Evolutionary conservation across 2,888 invertebrate species (phyloP), one percentile per base, ranked within the genome.

Genomic region (Pristionchus exspectatus): DNA sequence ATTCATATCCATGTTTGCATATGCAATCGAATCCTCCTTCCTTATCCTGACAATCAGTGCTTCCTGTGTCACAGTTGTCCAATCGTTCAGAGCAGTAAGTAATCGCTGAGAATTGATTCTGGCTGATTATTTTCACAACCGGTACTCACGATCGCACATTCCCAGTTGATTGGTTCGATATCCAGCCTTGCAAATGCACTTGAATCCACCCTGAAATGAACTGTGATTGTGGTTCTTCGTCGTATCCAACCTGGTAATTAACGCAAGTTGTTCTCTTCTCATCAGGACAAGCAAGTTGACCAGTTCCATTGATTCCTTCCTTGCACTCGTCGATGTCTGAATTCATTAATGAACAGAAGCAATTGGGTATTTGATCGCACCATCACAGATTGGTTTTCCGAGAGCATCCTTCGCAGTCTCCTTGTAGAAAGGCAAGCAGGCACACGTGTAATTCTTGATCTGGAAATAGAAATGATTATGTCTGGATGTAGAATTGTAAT

Each of bases 1-100:
- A 81, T 86, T 92, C 91, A 93, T 96, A 97, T 0, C 97, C 97
- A 14, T 96, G 95, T 69, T 96, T 96, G 93, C 97, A 97, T 90
- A 94, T 90, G 87, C 93, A 93, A 9, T 59, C n/a, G 90, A 90
- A 93, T 16, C 84, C 54, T 54, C 59, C 83, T 14, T 54, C 83
- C 9, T 30, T 18, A n/a, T 54, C 18, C 30, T 83, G 33, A 14
- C 77, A 77, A 7, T 44, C 44, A 21, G 63, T 30, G 12, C 30
- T 50, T 21, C 7, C 54, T 24, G 38, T 7, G 81, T 66, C 63
- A 50, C 89, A 89, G 24, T 66, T 33, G 30, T 59, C 89, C 50
- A 24, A 24, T 27, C 54, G 5, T 30, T 81, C 83, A 4, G 33
- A 1, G 84, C 89, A 89, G n/a, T 89, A 81, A 21, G 83, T 9